Evolutionary conservation across 2,888 invertebrate species (phyloP).

Genomic region (Ceratothoa steindachneri): DNA sequence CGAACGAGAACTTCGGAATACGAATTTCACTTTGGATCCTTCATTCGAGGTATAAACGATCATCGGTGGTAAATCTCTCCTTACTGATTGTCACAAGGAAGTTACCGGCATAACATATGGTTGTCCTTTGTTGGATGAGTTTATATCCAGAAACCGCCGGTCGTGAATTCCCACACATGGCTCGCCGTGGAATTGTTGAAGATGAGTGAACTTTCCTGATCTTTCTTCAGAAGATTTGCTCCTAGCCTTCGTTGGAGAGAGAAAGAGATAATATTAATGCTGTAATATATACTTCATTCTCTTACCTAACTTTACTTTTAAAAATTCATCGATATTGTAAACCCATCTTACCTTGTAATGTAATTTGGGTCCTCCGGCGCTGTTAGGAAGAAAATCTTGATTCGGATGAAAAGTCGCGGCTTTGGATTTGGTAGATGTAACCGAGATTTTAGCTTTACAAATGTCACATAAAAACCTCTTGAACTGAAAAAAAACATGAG

Average conservation of each 20-base stretch:
- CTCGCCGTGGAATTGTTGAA: not conserved
- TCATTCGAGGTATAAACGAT: not conserved
- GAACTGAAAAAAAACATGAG: constrained; percentile 22
- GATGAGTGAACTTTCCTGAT: not conserved
- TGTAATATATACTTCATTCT: no score
- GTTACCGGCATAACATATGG: not conserved
- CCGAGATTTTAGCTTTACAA: no score
- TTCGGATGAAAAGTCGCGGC: no score
- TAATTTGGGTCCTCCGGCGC: not conserved
- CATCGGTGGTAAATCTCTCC: not conserved
- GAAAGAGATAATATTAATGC: no score
- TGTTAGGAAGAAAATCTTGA: not conserved
- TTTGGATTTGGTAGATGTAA: no score
- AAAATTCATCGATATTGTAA: no score
- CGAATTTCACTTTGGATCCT: not conserved
- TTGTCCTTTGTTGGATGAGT: not conserved
- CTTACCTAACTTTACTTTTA: no score
- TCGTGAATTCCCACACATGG: not conserved
- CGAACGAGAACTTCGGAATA: not conserved
- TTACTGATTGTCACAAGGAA: not conserved
- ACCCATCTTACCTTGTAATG: constrained; percentile 3
- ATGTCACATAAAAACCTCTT: constrained; percentile 37
- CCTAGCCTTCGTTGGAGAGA: not conserved
- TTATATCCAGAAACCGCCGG: not conserved
- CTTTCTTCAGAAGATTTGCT: constrained; percentile 6